These are phyloP conservation scores for Seira sanloemensis DNA, from an alignment of 2,888 invertebrate genomes.

Conservation along the genomic window DNA sequence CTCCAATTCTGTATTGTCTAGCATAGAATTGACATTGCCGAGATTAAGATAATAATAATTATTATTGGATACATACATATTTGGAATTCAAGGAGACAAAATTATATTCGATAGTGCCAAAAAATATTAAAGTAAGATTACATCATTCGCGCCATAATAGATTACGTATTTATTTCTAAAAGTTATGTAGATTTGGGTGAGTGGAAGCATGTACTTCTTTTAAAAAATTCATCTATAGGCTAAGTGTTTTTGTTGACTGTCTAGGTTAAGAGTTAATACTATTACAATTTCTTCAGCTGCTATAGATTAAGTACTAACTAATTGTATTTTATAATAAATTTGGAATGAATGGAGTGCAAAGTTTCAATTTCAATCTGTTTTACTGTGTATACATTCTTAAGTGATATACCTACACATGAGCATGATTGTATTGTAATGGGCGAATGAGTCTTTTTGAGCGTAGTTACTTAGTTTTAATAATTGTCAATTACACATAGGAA, in stretches of 20 bases:
- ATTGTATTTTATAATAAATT: constrained; percentile 5
- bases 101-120: constrained; percentile 56
- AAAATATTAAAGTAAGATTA: background rate
- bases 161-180: background rate
- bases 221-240: background rate
- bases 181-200: background rate
- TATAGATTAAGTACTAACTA: background rate
- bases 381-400: constrained; percentile 2
- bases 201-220: background rate
- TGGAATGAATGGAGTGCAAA: background rate
- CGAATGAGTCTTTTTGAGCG: no score
- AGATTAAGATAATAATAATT: no score
- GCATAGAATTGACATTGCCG: background rate
- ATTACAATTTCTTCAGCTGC: background rate
- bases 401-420: constrained; percentile 8
- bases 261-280: background rate
- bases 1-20: background rate
- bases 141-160: constrained; percentile 9
- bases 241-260: constrained; percentile 2
- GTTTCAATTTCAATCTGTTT: background rate
- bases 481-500: no score
- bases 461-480: no score
- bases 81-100: background rate
- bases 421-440: background rate
- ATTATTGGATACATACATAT: constrained; percentile 3